phyloP scores from a whole-genome alignment of 2,113 vertebrate genomes.

The Sarotherodon lohbergeri region DNA sequence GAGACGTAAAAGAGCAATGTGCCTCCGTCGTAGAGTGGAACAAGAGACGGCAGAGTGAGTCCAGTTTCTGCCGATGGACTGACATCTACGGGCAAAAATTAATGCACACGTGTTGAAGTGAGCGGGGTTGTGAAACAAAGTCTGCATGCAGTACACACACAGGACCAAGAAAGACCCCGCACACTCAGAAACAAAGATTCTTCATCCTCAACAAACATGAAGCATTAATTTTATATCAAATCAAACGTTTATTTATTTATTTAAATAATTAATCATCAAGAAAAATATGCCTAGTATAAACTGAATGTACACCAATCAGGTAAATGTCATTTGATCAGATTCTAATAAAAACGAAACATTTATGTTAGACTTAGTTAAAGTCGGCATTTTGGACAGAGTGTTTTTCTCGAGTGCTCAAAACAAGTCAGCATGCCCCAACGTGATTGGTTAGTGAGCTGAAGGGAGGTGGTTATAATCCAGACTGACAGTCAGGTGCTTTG shows the following conservation, averaged over 20 bases:
- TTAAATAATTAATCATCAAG: not conserved
- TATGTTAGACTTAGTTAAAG: not conserved
- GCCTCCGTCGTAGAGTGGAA: not conserved
- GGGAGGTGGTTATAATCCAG: slow-evolving; percentile 57
- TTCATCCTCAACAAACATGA: not conserved
- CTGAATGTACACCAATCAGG: not conserved
- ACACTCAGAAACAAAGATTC: not conserved
- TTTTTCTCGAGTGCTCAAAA: not conserved
- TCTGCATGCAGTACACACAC: not conserved
- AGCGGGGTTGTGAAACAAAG: not conserved
- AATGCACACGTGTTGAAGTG: not conserved
- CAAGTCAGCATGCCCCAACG: not conserved
- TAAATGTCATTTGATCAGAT: not conserved
- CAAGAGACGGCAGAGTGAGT: not conserved
- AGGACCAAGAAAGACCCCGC: not conserved
- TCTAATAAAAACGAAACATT: not conserved
- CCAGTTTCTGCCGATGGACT: not conserved
- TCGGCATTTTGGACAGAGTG: not conserved
- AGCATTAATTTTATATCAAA: not conserved
- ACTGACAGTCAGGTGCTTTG: slow-evolving; percentile 56
- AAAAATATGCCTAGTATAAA: not conserved
- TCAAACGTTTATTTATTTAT: not conserved
- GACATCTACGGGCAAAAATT: not conserved
- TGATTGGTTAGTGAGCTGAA: slow-evolving; percentile 57
- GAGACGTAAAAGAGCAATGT: not conserved